Conservation (phyloP, 2,113 vertebrate genomes). For the Thymallus thymallus region DNA sequence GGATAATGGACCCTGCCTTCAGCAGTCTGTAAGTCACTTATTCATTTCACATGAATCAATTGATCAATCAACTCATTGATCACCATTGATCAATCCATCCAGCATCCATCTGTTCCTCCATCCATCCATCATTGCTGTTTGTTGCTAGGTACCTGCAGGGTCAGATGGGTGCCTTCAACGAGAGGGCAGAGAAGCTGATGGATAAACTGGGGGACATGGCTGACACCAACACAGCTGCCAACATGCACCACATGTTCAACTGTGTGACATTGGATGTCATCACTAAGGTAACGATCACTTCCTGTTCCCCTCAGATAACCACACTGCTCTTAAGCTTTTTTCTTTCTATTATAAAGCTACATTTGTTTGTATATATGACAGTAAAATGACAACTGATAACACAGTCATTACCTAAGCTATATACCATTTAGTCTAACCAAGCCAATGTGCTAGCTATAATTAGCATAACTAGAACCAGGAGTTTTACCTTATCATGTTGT, state of each 20-base stretch:
- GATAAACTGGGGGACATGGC: constrained; percentile 50
- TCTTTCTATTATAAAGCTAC: neutral
- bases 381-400: no score
- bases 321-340: neutral
- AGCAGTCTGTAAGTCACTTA: constrained; percentile 76
- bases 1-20: constrained; percentile 88
- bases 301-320: neutral
- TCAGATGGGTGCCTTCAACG: constrained; percentile 66
- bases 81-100: no score
- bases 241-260: constrained; percentile 64
- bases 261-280: constrained; percentile 70
- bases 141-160: constrained; percentile 65
- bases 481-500: neutral
- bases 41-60: no score
- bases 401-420: no score
- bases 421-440: no score
- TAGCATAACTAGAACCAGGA: neutral
- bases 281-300: constrained; percentile 52
- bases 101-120: no score
- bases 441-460: neutral
- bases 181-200: constrained; percentile 68
- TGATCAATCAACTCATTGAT: no score
- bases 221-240: constrained; percentile 41
- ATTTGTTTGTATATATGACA: no score
- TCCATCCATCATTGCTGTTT: neutral